Percentiles rank a stretch among this genome's conserved stretches.
These are phyloP conservation scores for Oxytorus armatus DNA, from an alignment of 2,888 invertebrate genomes.

Conservation along the genomic window DNA sequence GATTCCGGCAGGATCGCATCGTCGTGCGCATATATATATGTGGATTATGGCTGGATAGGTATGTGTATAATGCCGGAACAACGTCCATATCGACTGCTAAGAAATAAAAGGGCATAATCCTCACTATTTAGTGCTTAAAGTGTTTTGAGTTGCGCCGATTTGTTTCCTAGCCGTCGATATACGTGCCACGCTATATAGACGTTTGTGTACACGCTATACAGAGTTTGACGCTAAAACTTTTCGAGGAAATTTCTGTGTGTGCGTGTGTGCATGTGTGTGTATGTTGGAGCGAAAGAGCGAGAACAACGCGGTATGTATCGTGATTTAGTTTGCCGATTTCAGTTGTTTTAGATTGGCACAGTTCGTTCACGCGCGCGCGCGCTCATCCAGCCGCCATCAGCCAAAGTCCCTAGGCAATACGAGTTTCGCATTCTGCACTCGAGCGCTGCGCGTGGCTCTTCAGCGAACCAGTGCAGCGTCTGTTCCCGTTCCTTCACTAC, in stretches of 20 bases:
- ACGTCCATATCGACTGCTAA: slow-evolving; percentile 5
- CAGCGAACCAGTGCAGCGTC: slow-evolving; percentile 30
- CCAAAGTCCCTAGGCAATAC: not conserved
- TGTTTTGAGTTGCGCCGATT: slow-evolving; percentile 1
- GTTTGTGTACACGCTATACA: slow-evolving; percentile 5
- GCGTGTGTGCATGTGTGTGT: slow-evolving; percentile 36
- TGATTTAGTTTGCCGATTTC: slow-evolving; percentile 69
- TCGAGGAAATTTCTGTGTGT: slow-evolving; percentile 31
- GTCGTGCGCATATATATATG: slow-evolving; percentile 10
- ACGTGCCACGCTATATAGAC: not conserved
- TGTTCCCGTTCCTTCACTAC: slow-evolving; percentile 29
- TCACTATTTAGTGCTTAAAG: not conserved
- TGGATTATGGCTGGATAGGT: not conserved
- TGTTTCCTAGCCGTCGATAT: not conserved
- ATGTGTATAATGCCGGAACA: slow-evolving; percentile 21
- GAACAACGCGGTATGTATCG: slow-evolving; percentile 50
- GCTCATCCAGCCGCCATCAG: not conserved
- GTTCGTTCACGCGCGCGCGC: slow-evolving; percentile 43
- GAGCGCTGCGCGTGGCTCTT: slow-evolving; percentile 13
- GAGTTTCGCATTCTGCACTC: slow-evolving; percentile 59
- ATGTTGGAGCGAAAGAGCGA: slow-evolving; percentile 25
- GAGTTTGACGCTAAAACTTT: slow-evolving; percentile 45
- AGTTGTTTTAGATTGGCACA: slow-evolving; percentile 69
- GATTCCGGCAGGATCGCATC: slow-evolving; percentile 62
- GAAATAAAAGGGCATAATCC: slow-evolving; percentile 5